phyloP scores from a whole-genome alignment of 2,888 invertebrate genomes.

The Pammene fasciana region DNA sequence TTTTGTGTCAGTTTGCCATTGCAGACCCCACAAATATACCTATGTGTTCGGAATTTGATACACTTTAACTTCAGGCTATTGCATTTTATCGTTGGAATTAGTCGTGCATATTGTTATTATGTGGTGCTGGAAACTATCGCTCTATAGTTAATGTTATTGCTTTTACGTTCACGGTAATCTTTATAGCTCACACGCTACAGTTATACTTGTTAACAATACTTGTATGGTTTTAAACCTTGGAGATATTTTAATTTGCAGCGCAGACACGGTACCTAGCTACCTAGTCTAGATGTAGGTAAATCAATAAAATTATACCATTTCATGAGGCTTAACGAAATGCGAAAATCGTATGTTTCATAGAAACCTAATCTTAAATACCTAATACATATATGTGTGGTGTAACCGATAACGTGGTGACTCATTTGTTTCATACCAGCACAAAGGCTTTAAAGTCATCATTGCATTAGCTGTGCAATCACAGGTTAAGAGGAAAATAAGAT shows the following conservation, averaged over 20 bases:
- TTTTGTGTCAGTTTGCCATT: too few species aligned
- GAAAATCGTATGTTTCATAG: constrained; percentile 7
- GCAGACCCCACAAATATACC: too few species aligned
- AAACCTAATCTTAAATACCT: constrained; percentile 20
- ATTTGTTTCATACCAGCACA: constrained; percentile 17
- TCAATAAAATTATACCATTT: not conserved
- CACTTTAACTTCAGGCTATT: not conserved
- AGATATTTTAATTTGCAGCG: too few species aligned
- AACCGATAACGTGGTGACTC: constrained; percentile 29
- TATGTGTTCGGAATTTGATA: too few species aligned
- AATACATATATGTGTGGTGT: not conserved
- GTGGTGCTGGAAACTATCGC: constrained; percentile 8
- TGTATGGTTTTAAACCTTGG: not conserved
- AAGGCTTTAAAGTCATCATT: constrained; percentile 16
- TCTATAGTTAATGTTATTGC: constrained; percentile 44
- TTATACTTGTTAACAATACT: not conserved
- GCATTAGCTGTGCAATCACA: constrained; percentile 1
- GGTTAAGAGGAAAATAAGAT: not conserved
- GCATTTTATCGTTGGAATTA: constrained; percentile 1
- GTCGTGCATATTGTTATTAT: not conserved
- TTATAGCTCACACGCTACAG: constrained; percentile 16
- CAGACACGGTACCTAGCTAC: too few species aligned
- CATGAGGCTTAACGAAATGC: constrained; percentile 8
- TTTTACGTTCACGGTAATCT: constrained; percentile 54
- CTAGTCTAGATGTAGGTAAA: not conserved